Evolutionary conservation across 2,113 vertebrate species (phyloP), one percentile per base, ranked within the genome.

Genomic region (Cygnus atratus): DNA sequence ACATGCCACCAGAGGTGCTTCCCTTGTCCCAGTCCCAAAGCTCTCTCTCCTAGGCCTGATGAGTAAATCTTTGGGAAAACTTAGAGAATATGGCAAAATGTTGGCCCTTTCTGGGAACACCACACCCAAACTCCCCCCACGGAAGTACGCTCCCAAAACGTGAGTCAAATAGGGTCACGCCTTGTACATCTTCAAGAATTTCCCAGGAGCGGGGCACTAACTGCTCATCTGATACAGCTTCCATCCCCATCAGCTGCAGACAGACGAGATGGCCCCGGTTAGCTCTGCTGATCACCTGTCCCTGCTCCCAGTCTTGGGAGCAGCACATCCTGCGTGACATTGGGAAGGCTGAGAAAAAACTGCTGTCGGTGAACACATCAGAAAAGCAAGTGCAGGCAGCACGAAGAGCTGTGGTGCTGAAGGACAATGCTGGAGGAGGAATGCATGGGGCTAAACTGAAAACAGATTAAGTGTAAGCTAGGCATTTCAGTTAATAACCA

Each of bases 1-100:
- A 83, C 16, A 11, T 0, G 0, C 33, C 55, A 84, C 41, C 31
- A 11, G 1, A 35, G 57, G 19, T 1, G 0, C 5, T 10, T 54
- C 12, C 37, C 26, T 41, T 10, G 39, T 39, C 39, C 37, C 37
- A 39, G 37, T 20, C 26, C 50, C 43, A 24, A 31, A 91, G 62
- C 15, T 76, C 41, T 72, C 17, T 18, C 35, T 76, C 25, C 77
- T 31, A 9, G 3, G 4, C 15, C 1, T 0, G 0, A 77, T 6
- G 26, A 29, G 28, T 1, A 46, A 39, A 15, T 31, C 28, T 5
- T 20, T 10, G 48, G 16, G 39, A 78, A n/a, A 21, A 67, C 29
- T 68, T 78, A 46, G 25, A 39, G 4, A 57, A 67, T 13, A 63
- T 41, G 16, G 67, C 21, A 87, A 43, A 67, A 24, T 0, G 0